A percentile compares a stretch with the other conserved stretches of the same genome.
Conservation (phyloP, 2,797 vertebrate species). For the Sebastes umbrosus region DNA sequence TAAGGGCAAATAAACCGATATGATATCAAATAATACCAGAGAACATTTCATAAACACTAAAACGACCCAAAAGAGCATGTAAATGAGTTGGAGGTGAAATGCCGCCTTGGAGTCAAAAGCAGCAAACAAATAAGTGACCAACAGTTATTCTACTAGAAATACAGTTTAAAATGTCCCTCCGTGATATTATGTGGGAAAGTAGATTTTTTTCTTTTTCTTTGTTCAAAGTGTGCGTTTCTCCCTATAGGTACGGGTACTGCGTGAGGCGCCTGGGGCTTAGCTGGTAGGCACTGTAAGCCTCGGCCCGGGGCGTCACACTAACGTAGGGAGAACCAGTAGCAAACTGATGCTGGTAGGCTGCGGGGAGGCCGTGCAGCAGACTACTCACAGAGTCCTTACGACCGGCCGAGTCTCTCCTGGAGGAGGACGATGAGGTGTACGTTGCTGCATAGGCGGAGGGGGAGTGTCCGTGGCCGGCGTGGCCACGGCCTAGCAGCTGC, state of each 20-base stretch:
- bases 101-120: constrained; percentile 56
- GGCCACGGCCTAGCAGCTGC: constrained; percentile 82
- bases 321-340: constrained; percentile 86
- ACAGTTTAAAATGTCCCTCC: constrained; percentile 58
- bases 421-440: constrained; percentile 80
- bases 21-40: constrained; percentile 57
- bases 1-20: constrained; percentile 22
- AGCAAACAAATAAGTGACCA: constrained; percentile 62
- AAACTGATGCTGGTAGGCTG: constrained; percentile 94
- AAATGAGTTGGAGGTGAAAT: constrained; percentile 62
- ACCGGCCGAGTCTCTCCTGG: constrained; percentile 82
- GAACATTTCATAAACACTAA: constrained; percentile 59
- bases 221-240: constrained; percentile 1
- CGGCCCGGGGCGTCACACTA: constrained; percentile 76
- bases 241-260: constrained; percentile 95
- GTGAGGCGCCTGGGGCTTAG: constrained; percentile 94
- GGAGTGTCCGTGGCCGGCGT: constrained; percentile 73
- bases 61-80: constrained; percentile 67
- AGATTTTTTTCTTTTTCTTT: not conserved
- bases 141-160: constrained; percentile 49
- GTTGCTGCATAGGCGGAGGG: constrained; percentile 84
- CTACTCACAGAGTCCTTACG: constrained; percentile 88
- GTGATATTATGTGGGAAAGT: constrained; percentile 27
- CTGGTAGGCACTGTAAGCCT: constrained; percentile 94
- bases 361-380: constrained; percentile 90